Evolutionary conservation across 2,113 vertebrate genomes (phyloP), one percentile per base, ranked within the genome.

Genomic region (Chaetodon auriga): DNA sequence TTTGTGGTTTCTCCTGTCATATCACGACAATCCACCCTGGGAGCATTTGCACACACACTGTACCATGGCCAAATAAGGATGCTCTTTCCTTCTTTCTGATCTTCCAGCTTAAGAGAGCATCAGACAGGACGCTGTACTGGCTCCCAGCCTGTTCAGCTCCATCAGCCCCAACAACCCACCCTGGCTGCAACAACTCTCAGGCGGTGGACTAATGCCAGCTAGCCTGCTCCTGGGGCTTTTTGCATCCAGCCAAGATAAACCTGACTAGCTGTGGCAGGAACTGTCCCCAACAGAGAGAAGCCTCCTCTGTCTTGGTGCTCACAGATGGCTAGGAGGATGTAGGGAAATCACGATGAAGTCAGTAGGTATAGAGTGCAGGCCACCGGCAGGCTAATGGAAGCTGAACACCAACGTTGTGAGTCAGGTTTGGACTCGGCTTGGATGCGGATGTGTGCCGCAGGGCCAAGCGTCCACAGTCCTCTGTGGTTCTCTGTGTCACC

Each of bases 351-450:
- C 54, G 72, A 82, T 69, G 64, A 87, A 79, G 78, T 54, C 43
- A 62, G 65, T 61, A 60, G 78, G 80, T 83, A 43, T 43, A 68
- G 54, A 73, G 63, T 57, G 63, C 62, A 75, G 75, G 72, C 58
- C 72, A 88, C 68, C 23, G 48, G 85, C 38, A 43, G 71, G 83
- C 68, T 87, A 87, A 90, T 86, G 41, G 55, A 75, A 87, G 64
- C 75, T 70, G 84, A 90, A 65, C 49, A 77, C 78, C 18, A 19
- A 78, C 1, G 3, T 19, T 64, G 82, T 80, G 88, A 90, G 81
- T 90, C 77, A 85, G 63, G 76, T 84, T 75, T 81, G 41, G 66
- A 70, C 64, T 87, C 57, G 72, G 48, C 70, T 70, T 60, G 61
- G 60, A 85, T 74, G 83, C 21, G 48, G 61, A 80, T 45, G 58